Conservation (phyloP, 2,113 vertebrate species). For the Empidonax traillii region DNA sequence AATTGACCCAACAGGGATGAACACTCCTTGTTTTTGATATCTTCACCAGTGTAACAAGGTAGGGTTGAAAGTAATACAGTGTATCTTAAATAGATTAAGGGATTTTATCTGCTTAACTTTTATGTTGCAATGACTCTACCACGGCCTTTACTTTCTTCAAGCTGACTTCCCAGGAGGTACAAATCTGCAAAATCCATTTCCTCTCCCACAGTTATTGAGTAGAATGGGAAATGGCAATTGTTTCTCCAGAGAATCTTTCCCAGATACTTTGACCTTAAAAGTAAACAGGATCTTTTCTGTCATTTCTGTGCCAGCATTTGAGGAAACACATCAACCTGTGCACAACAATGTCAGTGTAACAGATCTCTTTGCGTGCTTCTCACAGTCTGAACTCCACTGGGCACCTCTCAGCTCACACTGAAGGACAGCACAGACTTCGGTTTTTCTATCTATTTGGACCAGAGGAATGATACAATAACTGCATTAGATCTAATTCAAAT, state of each 20-base stretch:
- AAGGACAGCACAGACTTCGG: neutral
- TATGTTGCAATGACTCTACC: neutral
- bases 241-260: neutral
- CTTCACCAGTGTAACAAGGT: neutral
- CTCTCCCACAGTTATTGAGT: neutral
- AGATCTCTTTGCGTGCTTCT: neutral
- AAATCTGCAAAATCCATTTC: constrained; percentile 17
- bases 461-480: neutral
- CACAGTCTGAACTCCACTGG: neutral
- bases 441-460: neutral
- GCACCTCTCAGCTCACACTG: neutral
- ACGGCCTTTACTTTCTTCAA: neutral
- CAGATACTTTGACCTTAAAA: neutral
- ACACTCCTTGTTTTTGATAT: neutral
- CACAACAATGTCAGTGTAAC: neutral
- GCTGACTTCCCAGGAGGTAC: neutral
- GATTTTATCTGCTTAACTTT: neutral
- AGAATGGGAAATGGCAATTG: neutral
- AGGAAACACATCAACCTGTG: neutral
- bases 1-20: neutral
- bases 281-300: neutral
- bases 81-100: neutral
- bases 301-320: neutral
- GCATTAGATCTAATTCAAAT: neutral
- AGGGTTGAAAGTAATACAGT: neutral